Percentiles rank a stretch among this genome's conserved stretches.
phyloP scores from a whole-genome alignment of 2,888 invertebrate species.

The Synergus gifuensis region DNA sequence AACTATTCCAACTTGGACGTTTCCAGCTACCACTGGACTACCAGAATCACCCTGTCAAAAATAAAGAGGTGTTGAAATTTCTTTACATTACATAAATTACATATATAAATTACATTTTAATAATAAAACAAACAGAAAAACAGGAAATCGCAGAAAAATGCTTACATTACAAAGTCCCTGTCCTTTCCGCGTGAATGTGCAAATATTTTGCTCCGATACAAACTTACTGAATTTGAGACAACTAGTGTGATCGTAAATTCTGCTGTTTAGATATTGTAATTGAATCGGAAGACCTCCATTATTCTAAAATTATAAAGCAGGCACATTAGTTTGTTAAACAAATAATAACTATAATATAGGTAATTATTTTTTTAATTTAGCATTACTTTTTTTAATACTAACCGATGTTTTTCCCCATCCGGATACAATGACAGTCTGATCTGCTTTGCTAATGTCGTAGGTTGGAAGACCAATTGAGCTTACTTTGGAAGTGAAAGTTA shows the following conservation, averaged over 20 bases:
- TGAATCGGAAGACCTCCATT: background rate
- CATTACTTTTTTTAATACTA: constrained; percentile 44
- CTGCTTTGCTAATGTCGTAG: constrained; percentile 66
- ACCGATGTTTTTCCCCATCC: constrained; percentile 75
- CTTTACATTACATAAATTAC: too few species aligned
- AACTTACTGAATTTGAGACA: background rate
- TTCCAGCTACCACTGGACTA: constrained; percentile 19
- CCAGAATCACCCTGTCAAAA: constrained; percentile 39
- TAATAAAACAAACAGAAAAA: background rate
- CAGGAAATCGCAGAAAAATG: background rate
- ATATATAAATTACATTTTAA: too few species aligned
- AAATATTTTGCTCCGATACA: background rate
- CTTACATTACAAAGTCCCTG: constrained; percentile 26
- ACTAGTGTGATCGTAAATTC: background rate
- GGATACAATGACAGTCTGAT: constrained; percentile 70
- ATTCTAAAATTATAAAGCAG: background rate
- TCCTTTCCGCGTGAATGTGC: constrained; percentile 10
- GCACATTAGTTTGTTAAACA: background rate
- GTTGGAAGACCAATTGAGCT: constrained; percentile 65
- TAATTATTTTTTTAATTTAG: background rate
- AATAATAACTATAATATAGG: background rate
- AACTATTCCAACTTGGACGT: constrained; percentile 65
- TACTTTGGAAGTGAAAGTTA: constrained; percentile 68
- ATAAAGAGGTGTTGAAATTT: background rate
- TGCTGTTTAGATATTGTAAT: constrained; percentile 8